Evolutionary conservation across 2,113 vertebrate species (phyloP), one percentile per base, ranked within the genome.

Genomic region (Anarhynchus alexandrinus): DNA sequence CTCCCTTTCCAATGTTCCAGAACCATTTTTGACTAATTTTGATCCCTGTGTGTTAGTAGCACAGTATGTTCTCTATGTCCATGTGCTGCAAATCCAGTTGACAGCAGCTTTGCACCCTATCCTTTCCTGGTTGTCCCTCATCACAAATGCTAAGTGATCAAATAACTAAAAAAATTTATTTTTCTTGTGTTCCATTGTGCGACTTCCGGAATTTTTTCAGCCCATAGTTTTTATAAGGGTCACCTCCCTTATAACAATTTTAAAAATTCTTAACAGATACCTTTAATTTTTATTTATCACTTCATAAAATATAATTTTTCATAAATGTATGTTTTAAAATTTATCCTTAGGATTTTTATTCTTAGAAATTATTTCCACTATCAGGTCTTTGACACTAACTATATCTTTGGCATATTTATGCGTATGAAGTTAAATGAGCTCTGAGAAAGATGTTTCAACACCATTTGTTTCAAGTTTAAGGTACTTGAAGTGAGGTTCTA

Each of bases 1-100:
- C 80, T 88, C 58, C 29, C 21, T 93, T 95, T 86, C 52, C 29
- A 52, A 5, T 77, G 29, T 91, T 91, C 78, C 65, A 76, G 74
- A 91, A 25, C 10, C 36, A 73, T 69, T 96, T 88, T 82, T 84
- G 84, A 69, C 69, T 94, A 76, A 95, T 96, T 96, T 85, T 95
- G 65, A 82, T 88, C 77, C 67, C 67, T 94, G 5, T 90, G 49
- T 52, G n/a, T 66, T 64, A 70, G 55, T 49, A 85, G 95, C 81
- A 95, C 91, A 94, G 30, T 47, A 27, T 88, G 78, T 94, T 94
- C 92, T 93, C 54, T 76, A 2, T 38, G 34, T 79, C 83, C 65
- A 59, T 70, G 93, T 90, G 84, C 90, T 94, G 47, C 51, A 72
- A 94, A 94, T 95, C 64, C 42, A 12, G 42, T 65, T 94, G 81